Base-by-base conservation (phyloP, 2,797 vertebrate genomes). In the Sebastes diploproa region DNA sequence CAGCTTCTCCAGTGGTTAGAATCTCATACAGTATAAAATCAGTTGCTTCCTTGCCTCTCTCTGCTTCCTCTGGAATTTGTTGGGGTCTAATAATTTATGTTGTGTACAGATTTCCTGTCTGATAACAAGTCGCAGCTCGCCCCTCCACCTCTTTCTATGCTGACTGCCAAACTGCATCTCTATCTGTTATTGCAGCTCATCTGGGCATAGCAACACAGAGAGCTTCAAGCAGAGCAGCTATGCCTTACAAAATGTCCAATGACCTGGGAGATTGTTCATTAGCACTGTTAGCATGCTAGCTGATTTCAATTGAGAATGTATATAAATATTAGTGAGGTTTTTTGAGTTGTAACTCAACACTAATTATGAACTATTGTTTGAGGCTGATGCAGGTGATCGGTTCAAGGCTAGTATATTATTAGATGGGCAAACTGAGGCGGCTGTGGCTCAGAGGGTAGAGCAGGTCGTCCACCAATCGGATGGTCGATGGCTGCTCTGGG, bases 121-220 rank as follows among this genome's bases (percentile, higher is more conserved):
- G 72, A 86, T 77, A 61, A 77, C 77, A 29, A 71, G 90, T 82
- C 77, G 4, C 50, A 50, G 75, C 85, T 62, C 7, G 71, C 22
- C 56, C 38, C 22, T 60, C 55, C 50, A 2, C 50, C 30, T 54
- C 61, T 62, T 25, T 65, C 11, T 34, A 14, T 16, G 34, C 23
- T 36, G 8, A 7, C 30, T 61, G 59, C 58, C 9, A 58, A 63
- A 59, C 11, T 68, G 34, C 38, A 32, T 65, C 23, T 58, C 58
- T 10, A 62, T 6, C 62, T 46, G 30, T 36, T 23, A 2, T 7
- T 10, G 13, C 56, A 29, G 25, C 75, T 61, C 61, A 30, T 69
- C 55, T 5, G 18, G 4, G 9, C 2, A 71, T 1, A 46, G 3
- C 2, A 32, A 29, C 13, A 27, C 42, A 46, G 12, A 30, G 32